Conservation (phyloP, 2,797 vertebrate species). For the Tamandua tetradactyla region DNA sequence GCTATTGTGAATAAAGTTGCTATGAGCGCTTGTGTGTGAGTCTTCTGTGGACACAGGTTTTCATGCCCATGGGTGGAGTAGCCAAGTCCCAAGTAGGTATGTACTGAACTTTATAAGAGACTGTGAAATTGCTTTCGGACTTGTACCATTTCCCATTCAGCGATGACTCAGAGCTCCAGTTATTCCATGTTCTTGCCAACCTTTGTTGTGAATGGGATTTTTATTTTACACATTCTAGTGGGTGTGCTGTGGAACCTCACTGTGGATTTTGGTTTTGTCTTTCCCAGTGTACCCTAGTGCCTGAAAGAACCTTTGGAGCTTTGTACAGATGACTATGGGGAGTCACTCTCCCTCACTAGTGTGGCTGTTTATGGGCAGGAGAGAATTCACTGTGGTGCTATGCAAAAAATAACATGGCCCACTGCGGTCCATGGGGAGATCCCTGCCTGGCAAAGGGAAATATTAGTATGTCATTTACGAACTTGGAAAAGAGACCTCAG, state of each 20-base stretch:
- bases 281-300: not conserved
- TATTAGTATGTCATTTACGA: not conserved
- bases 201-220: not conserved
- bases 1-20: not conserved
- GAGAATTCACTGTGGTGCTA: not conserved
- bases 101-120: not conserved
- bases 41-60: not conserved
- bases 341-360: not conserved
- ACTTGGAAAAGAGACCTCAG: constrained; percentile 5
- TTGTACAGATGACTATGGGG: not conserved
- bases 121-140: not conserved
- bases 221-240: not conserved
- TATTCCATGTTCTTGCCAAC: not conserved
- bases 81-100: not conserved
- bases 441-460: not conserved
- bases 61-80: not conserved
- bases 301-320: not conserved
- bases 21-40: not conserved
- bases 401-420: not conserved
- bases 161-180: not conserved
- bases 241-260: not conserved
- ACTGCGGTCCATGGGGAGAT: not conserved
- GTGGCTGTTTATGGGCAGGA: not conserved
- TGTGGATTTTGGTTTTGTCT: constrained; percentile 6
- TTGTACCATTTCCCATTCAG: not conserved